Evolutionary conservation across 1,140 invertebrate species (phyloP).

Genomic region (Drosophila equinoxialis): DNA sequence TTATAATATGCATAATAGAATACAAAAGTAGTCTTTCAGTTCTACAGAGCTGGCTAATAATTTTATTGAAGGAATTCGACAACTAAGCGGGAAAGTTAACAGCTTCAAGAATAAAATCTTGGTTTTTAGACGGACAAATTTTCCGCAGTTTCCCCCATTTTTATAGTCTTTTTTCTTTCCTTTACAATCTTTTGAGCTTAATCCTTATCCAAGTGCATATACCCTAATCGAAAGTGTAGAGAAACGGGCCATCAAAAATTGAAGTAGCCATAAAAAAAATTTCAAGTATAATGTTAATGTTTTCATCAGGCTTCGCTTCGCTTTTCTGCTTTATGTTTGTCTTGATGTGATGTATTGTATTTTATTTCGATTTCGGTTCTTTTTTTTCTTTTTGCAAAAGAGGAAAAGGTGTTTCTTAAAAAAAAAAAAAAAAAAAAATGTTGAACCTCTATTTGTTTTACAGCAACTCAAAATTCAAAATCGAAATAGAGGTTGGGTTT

Average conservation of each 20-base stretch:
- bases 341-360: constrained; percentile 10
- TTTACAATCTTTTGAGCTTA: neutral
- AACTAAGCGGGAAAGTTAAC: too few species aligned
- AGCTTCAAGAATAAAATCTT: too few species aligned
- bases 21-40: too few species aligned
- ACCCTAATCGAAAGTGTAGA: constrained; percentile 16
- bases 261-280: constrained; percentile 74
- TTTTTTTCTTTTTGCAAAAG: constrained; percentile 31
- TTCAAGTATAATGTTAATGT: constrained; percentile 71
- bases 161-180: too few species aligned
- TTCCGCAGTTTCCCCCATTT: too few species aligned
- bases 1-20: too few species aligned
- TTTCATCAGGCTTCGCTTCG: constrained; percentile 67
- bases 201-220: neutral
- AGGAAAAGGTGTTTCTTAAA: constrained; percentile 67
- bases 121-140: too few species aligned
- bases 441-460: constrained; percentile 67
- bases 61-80: too few species aligned
- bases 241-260: constrained; percentile 57
- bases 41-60: too few species aligned
- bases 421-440: constrained; percentile 21
- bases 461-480: constrained; percentile 30
- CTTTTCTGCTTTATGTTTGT: constrained; percentile 38
- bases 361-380: constrained; percentile 25
- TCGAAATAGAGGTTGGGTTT: constrained; percentile 30